These are phyloP conservation scores for Streptopelia turtur DNA, from an alignment of 2,797 vertebrate species.

Conservation along the genomic window DNA sequence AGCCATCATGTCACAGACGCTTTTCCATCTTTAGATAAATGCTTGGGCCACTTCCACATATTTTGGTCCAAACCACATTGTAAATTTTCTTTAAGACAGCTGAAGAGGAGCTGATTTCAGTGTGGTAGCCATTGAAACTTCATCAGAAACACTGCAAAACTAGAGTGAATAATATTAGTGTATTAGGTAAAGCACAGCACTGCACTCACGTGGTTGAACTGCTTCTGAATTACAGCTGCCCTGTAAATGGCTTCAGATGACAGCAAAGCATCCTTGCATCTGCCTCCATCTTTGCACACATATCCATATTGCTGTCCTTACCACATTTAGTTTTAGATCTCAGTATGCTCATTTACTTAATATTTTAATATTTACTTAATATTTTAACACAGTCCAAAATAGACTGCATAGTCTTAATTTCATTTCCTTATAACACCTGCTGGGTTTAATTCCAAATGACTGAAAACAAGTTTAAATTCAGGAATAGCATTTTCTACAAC, in stretches of 20 bases:
- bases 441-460: not conserved
- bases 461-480: not conserved
- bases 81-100: not conserved
- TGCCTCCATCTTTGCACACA: fast-evolving
- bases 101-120: not conserved
- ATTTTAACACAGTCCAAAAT: not conserved
- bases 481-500: not conserved
- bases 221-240: not conserved
- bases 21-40: not conserved
- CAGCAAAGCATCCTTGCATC: fast-evolving
- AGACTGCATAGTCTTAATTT: not conserved
- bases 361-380: not conserved
- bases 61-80: not conserved
- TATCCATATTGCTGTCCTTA: not conserved
- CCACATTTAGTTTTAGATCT: not conserved
- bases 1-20: not conserved
- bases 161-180: not conserved
- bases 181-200: not conserved
- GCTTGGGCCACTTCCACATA: not conserved
- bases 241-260: not conserved
- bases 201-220: fast-evolving
- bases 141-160: not conserved
- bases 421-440: not conserved
- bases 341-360: not conserved
- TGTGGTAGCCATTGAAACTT: fast-evolving